phyloP scores from a whole-genome alignment of 2,113 vertebrate species.

The Heterotis niloticus region DNA sequence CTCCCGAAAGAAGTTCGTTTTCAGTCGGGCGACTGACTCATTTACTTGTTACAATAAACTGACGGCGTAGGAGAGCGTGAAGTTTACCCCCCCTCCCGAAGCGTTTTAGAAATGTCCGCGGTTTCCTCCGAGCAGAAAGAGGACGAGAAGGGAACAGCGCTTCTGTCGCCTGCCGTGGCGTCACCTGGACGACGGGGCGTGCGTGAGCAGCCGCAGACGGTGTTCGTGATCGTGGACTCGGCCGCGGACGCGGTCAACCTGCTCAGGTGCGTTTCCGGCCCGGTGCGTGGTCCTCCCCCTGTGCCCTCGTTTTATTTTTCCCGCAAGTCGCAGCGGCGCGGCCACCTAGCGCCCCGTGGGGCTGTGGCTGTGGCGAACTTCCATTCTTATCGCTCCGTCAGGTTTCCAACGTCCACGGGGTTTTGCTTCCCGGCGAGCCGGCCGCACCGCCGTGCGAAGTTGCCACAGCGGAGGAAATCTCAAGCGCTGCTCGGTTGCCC shows the following conservation, averaged over 20 bases:
- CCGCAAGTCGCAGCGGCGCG: background rate
- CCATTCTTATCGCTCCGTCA: too few relatives aligned
- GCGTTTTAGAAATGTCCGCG: constrained; percentile 52
- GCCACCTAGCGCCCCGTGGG: background rate
- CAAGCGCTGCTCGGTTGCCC: too few relatives aligned
- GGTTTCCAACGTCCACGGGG: too few relatives aligned
- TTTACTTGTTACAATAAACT: background rate
- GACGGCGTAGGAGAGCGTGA: background rate
- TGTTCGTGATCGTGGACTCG: constrained; percentile 64
- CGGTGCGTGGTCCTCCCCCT: too few relatives aligned
- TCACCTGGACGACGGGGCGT: constrained; percentile 32
- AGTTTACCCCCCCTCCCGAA: background rate
- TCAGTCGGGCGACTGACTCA: background rate
- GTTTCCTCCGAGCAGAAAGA: constrained; percentile 25
- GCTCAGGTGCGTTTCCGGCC: constrained; percentile 34
- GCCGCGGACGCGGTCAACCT: constrained; percentile 50
- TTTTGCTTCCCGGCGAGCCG: too few relatives aligned
- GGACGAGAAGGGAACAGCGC: constrained; percentile 28
- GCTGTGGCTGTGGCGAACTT: background rate
- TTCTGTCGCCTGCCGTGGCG: constrained; percentile 21
- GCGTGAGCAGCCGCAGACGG: constrained; percentile 55
- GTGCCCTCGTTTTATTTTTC: background rate
- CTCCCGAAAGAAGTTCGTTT: too few relatives aligned
- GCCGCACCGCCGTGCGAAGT: too few relatives aligned
- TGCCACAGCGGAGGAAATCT: too few relatives aligned